Percentiles rank a stretch among this genome's conserved stretches.
Evolutionary conservation across 1,140 invertebrate genomes (phyloP).

Genomic region (Leguminivora glycinivorella): DNA sequence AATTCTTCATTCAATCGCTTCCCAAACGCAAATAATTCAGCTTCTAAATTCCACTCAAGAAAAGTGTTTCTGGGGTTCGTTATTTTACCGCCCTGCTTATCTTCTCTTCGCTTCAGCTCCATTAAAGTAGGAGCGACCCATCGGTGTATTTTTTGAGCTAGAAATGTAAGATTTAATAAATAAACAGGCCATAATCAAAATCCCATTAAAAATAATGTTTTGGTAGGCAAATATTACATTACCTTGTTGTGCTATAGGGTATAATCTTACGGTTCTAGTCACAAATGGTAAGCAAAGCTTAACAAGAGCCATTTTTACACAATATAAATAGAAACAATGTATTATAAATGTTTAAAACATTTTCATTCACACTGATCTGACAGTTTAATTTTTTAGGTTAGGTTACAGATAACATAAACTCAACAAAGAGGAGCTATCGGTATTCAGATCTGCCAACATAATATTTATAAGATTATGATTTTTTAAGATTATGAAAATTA

Average conservation of each 20-base stretch:
- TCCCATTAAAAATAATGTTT: background rate
- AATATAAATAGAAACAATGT: background rate
- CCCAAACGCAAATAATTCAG: slow-evolving; percentile 93
- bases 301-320: slow-evolving; percentile 7
- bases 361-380: background rate
- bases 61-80: slow-evolving; percentile 80
- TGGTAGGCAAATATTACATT: background rate
- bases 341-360: slow-evolving; percentile 2
- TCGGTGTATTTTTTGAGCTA: slow-evolving; percentile 63
- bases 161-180: slow-evolving; percentile 30
- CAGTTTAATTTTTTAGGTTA: slow-evolving; percentile 8
- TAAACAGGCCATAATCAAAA: background rate
- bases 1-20: slow-evolving; percentile 92
- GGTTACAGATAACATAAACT: background rate
- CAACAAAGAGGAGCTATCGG: background rate
- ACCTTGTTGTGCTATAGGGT: slow-evolving; percentile 9
- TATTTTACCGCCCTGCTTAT: slow-evolving; percentile 62
- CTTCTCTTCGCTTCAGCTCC: slow-evolving; percentile 59
- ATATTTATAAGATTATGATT: too few species aligned
- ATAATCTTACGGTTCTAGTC: slow-evolving; percentile 12
- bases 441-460: background rate
- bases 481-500: too few species aligned
- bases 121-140: slow-evolving; percentile 70
- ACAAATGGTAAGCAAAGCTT: slow-evolving; percentile 6
- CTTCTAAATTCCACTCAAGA: slow-evolving; percentile 92